Evolutionary conservation across 2,888 invertebrate species (phyloP), one percentile per base, ranked within the genome.

Genomic region (Sialis fuliginosa): DNA sequence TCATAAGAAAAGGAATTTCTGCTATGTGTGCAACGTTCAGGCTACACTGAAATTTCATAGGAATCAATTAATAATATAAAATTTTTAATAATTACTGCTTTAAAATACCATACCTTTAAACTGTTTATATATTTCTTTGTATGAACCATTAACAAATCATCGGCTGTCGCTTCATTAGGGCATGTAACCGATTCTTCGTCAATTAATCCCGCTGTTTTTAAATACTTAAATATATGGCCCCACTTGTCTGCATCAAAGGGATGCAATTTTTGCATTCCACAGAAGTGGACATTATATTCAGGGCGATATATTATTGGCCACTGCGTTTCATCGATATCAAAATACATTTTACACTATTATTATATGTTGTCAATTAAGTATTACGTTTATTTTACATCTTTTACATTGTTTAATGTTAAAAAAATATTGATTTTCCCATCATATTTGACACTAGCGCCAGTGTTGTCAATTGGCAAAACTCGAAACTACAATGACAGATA

Each of bases 211-310:
- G 71, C 74, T 31, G 74, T 74, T 64, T 74, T 70, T 45, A 81
- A 61, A 52, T 69, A 62, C 78, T 75, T 66, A 55, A 78, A 74
- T 53, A 91, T 76, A 58, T 81, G 76, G 50, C 79, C 78, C 80
- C 91, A 91, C 69, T 92, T 92, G 52, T 77, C 75, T 1, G 90
- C 76, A 70, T 92, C 91, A 62, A 92, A 91, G 0, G 89, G 79
- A 67, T 92, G 91, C 8, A 87, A 68, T 60, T 78, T 85, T 62
- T 92, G 87, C 49, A 92, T 66, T 8, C 89, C 88, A 57, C 74
- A 67, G 62, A 89, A 84, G 33, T 75, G 73, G 33, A 92, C 87
- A 60, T 87, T 84, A 62, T 91, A 91, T 47, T 77, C 75, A 10
- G 75, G 66, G 51, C 79, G 70, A 60, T 88, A 91, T 2, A 91